Evolutionary conservation across 1,140 invertebrate genomes (phyloP).

Genomic region (Maconellicoccus hirsutus): DNA sequence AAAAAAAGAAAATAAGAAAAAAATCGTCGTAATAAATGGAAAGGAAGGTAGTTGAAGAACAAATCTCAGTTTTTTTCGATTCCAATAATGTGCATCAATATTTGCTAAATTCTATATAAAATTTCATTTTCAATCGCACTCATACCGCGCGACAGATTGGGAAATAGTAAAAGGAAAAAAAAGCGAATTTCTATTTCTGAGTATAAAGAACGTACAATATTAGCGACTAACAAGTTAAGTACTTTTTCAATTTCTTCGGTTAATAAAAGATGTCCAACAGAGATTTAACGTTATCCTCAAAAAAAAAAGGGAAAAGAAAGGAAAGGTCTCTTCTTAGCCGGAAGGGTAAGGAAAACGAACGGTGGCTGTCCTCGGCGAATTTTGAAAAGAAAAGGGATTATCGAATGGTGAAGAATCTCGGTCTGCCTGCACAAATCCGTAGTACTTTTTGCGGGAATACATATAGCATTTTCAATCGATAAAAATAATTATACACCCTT

Average conservation of each 20-base stretch:
- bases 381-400: constrained; percentile 9
- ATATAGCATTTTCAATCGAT: neutral
- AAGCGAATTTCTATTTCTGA: neutral
- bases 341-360: neutral
- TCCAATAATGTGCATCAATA: constrained; percentile 4
- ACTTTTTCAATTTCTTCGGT: constrained; percentile 4
- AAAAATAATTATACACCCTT: neutral
- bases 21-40: too few relatives aligned
- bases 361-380: neutral
- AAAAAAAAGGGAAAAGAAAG: neutral
- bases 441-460: neutral
- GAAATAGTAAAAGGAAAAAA: too few relatives aligned
- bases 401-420: neutral
- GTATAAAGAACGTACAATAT: neutral
- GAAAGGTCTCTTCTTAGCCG: neutral
- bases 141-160: too few relatives aligned
- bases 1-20: too few relatives aligned
- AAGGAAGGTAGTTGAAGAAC: neutral
- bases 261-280: constrained; percentile 5
- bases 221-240: constrained; percentile 3
- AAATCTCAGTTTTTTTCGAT: neutral
- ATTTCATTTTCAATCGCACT: neutral
- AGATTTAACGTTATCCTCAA: constrained; percentile 2
- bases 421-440: neutral
- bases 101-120: constrained; percentile 5